These are phyloP conservation scores for Neolamprologus kungweensis DNA, from an alignment of 2,113 vertebrate species.

Conservation along the genomic window DNA sequence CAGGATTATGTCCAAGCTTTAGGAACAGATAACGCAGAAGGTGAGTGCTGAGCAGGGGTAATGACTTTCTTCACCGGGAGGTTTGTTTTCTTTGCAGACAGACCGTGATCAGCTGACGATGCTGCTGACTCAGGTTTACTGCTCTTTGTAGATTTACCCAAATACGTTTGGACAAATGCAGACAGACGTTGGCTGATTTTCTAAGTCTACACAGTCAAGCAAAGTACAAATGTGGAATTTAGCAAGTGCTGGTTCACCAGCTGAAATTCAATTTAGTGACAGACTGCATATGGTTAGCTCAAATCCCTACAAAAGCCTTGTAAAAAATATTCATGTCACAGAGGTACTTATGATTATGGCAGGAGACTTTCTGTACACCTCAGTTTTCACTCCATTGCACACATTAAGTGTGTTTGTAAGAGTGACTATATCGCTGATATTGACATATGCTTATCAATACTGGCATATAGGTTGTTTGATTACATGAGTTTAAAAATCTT, in stretches of 20 bases:
- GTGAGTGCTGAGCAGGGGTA: conserved; percentile 50
- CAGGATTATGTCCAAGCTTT: conserved; percentile 80
- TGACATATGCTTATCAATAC: background rate
- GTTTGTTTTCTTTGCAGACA: background rate
- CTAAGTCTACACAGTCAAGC: accelerated
- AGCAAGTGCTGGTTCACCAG: background rate
- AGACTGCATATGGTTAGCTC: background rate
- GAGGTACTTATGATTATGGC: background rate
- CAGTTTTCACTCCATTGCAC: background rate
- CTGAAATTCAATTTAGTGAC: background rate
- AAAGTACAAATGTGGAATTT: background rate
- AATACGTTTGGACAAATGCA: background rate
- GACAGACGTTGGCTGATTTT: background rate
- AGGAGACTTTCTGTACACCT: background rate
- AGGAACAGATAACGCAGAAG: conserved; percentile 67
- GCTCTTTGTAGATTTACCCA: background rate
- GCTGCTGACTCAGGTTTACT: background rate
- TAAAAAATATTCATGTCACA: background rate
- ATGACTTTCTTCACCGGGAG: background rate
- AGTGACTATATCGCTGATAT: background rate
- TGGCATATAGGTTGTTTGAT: background rate
- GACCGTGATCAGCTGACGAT: background rate
- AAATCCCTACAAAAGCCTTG: background rate
- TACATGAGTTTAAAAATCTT: background rate
- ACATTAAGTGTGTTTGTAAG: background rate